A percentile compares a stretch with the other conserved stretches of the same genome.
Conservation (phyloP, 2,797 vertebrate species). For the Catostomus latipinnis region DNA sequence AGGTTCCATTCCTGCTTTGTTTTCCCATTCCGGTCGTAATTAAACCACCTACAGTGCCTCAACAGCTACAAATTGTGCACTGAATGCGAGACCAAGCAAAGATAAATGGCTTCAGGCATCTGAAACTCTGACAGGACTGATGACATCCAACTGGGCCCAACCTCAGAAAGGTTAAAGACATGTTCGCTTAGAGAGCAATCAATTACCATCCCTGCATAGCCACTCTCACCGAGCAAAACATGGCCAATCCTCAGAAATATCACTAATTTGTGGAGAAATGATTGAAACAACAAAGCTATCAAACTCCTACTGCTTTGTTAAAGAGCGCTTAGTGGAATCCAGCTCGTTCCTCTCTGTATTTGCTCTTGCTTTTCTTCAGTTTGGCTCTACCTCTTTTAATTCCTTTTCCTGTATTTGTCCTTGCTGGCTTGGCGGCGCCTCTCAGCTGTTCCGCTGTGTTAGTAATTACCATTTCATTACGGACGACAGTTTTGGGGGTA, state of each 20-base stretch:
- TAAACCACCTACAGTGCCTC: constrained; percentile 82
- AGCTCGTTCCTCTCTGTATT: constrained; percentile 22
- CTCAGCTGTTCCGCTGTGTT: constrained; percentile 82
- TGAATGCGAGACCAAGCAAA: constrained; percentile 73
- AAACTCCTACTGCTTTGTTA: constrained; percentile 63
- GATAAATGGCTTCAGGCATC: constrained; percentile 80
- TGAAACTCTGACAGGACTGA: constrained; percentile 79
- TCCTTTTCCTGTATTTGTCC: constrained; percentile 79
- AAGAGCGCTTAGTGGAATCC: not conserved
- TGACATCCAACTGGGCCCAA: constrained; percentile 81
- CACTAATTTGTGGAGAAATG: constrained; percentile 45
- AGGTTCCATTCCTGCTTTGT: constrained; percentile 81
- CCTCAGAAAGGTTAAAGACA: constrained; percentile 85
- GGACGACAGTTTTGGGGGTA: constrained; percentile 82
- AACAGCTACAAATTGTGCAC: constrained; percentile 79
- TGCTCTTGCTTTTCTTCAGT: constrained; percentile 42
- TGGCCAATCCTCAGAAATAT: constrained; percentile 24
- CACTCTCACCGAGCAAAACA: constrained; percentile 72
- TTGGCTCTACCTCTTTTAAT: constrained; percentile 65
- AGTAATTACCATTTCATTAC: constrained; percentile 85
- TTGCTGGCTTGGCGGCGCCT: constrained; percentile 62
- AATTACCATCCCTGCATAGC: constrained; percentile 78
- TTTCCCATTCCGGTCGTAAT: constrained; percentile 81
- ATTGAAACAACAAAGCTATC: constrained; percentile 68
- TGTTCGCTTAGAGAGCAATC: constrained; percentile 84